Percentiles rank a stretch among this genome's conserved stretches.
phyloP scores from a whole-genome alignment of 2,888 invertebrate species.

The Microplitis deprimator region DNA sequence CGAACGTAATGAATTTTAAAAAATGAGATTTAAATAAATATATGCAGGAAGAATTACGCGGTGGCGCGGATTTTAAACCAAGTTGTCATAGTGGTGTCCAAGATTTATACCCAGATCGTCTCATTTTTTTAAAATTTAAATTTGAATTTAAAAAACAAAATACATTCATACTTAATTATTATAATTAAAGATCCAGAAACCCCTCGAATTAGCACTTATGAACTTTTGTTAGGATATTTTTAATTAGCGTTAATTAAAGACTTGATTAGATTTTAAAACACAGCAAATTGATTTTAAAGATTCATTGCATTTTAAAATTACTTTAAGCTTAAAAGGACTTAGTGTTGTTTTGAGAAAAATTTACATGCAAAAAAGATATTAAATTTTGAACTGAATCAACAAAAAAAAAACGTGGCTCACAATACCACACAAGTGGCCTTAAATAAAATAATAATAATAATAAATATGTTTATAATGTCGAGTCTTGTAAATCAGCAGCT shows the following conservation, averaged over 20 bases:
- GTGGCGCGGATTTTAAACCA: conserved; percentile 28
- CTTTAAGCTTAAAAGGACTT: conserved; percentile 4
- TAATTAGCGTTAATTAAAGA: conserved; percentile 1
- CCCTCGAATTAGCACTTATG: conserved; percentile 16
- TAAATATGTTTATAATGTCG: conserved; percentile 38
- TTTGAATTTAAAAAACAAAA: not conserved
- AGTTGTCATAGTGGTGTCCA: conserved; percentile 32
- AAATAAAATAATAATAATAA: conserved; percentile 29
- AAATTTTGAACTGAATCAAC: conserved; percentile 26
- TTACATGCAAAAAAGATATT: not conserved
- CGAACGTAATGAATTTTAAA: conserved; percentile 40
- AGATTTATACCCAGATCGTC: conserved; percentile 15
- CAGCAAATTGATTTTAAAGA: not conserved
- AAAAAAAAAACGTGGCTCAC: conserved; percentile 12
- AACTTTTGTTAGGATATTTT: conserved; percentile 21
- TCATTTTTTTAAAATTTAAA: not conserved
- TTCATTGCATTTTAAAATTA: not conserved
- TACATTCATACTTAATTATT: not conserved
- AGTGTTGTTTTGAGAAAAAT: conserved; percentile 13
- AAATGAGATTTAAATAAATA: conserved; percentile 12
- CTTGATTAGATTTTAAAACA: not conserved
- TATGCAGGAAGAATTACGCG: conserved; percentile 13
- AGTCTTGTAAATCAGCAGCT: conserved; percentile 42
- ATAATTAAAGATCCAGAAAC: not conserved
- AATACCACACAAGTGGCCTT: conserved; percentile 1